These are phyloP conservation scores for Phoxinus phoxinus DNA, from an alignment of 2,113 vertebrate species.

Conservation along the genomic window DNA sequence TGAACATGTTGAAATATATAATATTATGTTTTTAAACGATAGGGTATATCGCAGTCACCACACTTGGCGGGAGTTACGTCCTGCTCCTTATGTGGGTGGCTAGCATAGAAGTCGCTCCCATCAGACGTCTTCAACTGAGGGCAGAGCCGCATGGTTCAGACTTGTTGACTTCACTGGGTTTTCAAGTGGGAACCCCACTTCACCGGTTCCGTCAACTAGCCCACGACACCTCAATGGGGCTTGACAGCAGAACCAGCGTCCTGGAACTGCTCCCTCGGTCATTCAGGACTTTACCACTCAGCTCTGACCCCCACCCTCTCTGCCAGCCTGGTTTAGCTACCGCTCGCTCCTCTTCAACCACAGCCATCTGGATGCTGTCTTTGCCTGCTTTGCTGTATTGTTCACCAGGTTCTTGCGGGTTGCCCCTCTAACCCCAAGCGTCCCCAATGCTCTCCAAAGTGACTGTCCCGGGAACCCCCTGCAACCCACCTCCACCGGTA, in stretches of 20 bases:
- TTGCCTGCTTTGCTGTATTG: neutral
- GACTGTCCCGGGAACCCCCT: too few species aligned
- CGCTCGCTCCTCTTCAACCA: neutral
- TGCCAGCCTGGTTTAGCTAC: neutral
- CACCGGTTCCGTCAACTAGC: neutral
- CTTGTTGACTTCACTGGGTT: too few species aligned
- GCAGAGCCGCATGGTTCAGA: neutral
- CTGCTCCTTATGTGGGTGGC: neutral
- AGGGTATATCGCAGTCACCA: neutral
- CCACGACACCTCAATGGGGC: neutral
- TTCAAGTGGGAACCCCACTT: neutral
- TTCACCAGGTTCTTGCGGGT: too few species aligned
- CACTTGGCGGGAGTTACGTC: neutral
- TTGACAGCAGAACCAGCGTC: neutral
- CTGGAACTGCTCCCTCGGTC: neutral
- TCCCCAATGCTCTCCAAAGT: too few species aligned
- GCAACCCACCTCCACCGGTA: too few species aligned
- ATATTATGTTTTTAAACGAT: constrained; percentile 20
- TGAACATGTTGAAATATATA: too few species aligned
- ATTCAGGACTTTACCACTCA: neutral
- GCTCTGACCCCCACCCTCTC: neutral
- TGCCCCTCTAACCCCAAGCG: too few species aligned
- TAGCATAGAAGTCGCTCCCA: neutral
- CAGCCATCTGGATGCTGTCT: neutral
- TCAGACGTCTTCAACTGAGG: neutral